phyloP scores from a whole-genome alignment of 2,888 invertebrate genomes.

The Dorcus hopei region DNA sequence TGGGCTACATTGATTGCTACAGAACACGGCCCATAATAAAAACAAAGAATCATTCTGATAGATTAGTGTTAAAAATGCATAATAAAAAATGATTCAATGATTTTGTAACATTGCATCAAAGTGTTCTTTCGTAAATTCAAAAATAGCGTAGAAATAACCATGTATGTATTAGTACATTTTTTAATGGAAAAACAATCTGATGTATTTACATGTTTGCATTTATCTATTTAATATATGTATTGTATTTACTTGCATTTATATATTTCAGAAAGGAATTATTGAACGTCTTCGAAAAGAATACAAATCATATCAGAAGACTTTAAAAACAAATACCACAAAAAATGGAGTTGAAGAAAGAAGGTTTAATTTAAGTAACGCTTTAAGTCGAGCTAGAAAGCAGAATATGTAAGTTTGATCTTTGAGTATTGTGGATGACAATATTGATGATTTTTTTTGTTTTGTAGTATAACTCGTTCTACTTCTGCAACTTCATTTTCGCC shows the following conservation, averaged over 20 bases:
- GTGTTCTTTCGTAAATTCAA: too few relatives aligned
- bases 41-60: too few relatives aligned
- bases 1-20: too few relatives aligned
- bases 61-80: too few relatives aligned
- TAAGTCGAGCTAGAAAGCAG: slow-evolving; percentile 46
- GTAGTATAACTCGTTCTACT: slow-evolving; percentile 36
- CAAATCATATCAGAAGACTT: slow-evolving; percentile 38
- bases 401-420: slow-evolving; percentile 41
- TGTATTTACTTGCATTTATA: neutral
- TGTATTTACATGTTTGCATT: too few relatives aligned
- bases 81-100: too few relatives aligned
- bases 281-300: slow-evolving; percentile 43
- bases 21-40: too few relatives aligned
- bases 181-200: too few relatives aligned
- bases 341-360: slow-evolving; percentile 43
- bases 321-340: slow-evolving; percentile 39
- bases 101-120: too few relatives aligned
- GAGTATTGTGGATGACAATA: slow-evolving; percentile 5
- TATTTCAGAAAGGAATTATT: slow-evolving; percentile 41
- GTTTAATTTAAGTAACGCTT: slow-evolving; percentile 40
- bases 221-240: too few relatives aligned
- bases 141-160: too few relatives aligned
- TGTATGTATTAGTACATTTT: too few relatives aligned
- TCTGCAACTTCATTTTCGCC: slow-evolving; percentile 39
- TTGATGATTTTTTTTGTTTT: slow-evolving; percentile 11